Evolutionary conservation across 2,797 vertebrate genomes (phyloP).

Genomic region (Uromys caudimaculatus): DNA sequence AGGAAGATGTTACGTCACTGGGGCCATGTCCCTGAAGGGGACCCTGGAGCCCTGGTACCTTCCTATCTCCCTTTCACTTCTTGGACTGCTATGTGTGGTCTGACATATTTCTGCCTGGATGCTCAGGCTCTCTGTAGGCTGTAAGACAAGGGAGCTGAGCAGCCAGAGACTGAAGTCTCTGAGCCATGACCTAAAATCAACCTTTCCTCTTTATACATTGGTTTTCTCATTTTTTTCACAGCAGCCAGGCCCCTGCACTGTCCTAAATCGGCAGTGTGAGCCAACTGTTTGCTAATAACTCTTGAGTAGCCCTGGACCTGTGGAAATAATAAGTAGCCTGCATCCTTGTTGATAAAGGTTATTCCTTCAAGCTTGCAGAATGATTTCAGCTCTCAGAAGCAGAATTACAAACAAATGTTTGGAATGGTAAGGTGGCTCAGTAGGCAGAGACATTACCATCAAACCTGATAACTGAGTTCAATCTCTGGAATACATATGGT

Average conservation of each 20-base stretch:
- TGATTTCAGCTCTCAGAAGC: background rate
- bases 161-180: background rate
- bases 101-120: background rate
- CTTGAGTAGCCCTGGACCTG: background rate
- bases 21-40: too few species aligned
- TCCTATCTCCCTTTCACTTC: background rate
- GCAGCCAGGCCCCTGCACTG: background rate
- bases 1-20: background rate
- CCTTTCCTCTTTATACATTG: background rate
- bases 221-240: background rate
- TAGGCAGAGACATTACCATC: background rate
- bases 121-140: too few species aligned
- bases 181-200: background rate
- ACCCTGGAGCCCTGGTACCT: background rate
- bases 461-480: background rate
- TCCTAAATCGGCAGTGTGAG: background rate
- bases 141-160: background rate
- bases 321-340: background rate
- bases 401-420: background rate
- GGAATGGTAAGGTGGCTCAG: background rate
- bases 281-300: background rate
- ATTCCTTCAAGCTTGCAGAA: background rate
- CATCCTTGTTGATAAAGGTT: background rate
- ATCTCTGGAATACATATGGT: background rate
- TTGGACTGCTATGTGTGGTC: background rate